Conservation (phyloP, 2,797 vertebrate species). For the Chromobotia macracanthus region DNA sequence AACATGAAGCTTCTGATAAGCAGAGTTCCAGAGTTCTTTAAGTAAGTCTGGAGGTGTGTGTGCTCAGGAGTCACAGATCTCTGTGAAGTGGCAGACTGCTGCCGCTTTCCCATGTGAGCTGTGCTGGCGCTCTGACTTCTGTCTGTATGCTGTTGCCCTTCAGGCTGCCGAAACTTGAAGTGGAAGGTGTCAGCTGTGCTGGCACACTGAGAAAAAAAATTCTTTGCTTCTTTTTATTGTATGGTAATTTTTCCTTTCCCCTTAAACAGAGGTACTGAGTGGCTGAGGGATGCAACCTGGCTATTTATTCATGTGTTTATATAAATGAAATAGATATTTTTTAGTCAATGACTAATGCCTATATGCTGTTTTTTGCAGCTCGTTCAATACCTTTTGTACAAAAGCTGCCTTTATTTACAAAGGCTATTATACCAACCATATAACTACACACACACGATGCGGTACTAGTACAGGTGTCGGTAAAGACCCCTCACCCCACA, state of each 20-base stretch:
- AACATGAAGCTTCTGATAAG: slow-evolving; percentile 4
- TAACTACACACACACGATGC: slow-evolving; percentile 33
- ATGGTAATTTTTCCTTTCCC: slow-evolving; percentile 69
- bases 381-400: slow-evolving; percentile 89
- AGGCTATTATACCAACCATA: slow-evolving; percentile 81
- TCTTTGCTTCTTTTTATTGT: slow-evolving; percentile 39
- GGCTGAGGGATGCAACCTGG: slow-evolving; percentile 77
- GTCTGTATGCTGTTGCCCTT: slow-evolving; percentile 62
- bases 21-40: neutral
- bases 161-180: slow-evolving; percentile 80
- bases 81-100: slow-evolving; percentile 18
- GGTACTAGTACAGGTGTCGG: slow-evolving; percentile 3
- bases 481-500: neutral
- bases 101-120: slow-evolving; percentile 1
- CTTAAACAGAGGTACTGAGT: slow-evolving; percentile 70
- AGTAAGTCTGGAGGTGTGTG: slow-evolving; percentile 9
- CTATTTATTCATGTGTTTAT: slow-evolving; percentile 96
- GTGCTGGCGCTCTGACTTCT: slow-evolving; percentile 26
- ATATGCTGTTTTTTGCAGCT: slow-evolving; percentile 96
- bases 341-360: slow-evolving; percentile 99
- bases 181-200: slow-evolving; percentile 73
- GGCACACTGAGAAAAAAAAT: slow-evolving; percentile 62
- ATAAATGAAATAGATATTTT: slow-evolving; percentile 89
- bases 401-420: slow-evolving; percentile 96
- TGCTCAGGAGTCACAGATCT: neutral